Conservation (phyloP, 2,888 invertebrate genomes). For the Sphaerophoria taeniata region DNA sequence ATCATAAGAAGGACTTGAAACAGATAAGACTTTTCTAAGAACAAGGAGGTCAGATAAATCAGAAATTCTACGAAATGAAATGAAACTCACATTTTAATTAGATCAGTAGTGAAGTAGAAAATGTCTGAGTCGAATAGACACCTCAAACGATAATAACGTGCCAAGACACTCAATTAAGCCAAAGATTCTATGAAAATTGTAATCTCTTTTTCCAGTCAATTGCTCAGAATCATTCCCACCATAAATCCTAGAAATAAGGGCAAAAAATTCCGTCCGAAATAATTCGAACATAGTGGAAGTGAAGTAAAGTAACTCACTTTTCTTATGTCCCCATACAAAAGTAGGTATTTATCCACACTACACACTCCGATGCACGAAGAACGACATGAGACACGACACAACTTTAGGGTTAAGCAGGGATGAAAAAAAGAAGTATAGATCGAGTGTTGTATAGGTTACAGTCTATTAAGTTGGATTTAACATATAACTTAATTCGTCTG, state of each 20-base stretch:
- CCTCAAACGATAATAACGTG: too few relatives aligned
- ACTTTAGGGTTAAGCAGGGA: conserved; percentile 60
- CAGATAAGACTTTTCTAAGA: too few relatives aligned
- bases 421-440: conserved; percentile 39
- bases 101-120: too few relatives aligned
- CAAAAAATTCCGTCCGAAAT: conserved; percentile 55
- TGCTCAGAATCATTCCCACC: conserved; percentile 39
- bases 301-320: neutral
- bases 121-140: too few relatives aligned
- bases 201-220: neutral
- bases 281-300: conserved; percentile 51
- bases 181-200: too few relatives aligned
- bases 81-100: too few relatives aligned
- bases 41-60: too few relatives aligned
- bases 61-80: too few relatives aligned
- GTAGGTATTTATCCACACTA: conserved; percentile 2
- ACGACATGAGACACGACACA: conserved; percentile 13
- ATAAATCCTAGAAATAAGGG: conserved; percentile 36
- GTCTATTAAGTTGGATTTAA: conserved; percentile 51
- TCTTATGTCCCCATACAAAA: conserved; percentile 30
- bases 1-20: too few relatives aligned
- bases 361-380: neutral
- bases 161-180: too few relatives aligned
- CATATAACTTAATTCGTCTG: conserved; percentile 18
- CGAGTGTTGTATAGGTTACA: conserved; percentile 38